Base-by-base conservation (phyloP, 2,888 invertebrate genomes). In the Tyria jacobaeae region DNA sequence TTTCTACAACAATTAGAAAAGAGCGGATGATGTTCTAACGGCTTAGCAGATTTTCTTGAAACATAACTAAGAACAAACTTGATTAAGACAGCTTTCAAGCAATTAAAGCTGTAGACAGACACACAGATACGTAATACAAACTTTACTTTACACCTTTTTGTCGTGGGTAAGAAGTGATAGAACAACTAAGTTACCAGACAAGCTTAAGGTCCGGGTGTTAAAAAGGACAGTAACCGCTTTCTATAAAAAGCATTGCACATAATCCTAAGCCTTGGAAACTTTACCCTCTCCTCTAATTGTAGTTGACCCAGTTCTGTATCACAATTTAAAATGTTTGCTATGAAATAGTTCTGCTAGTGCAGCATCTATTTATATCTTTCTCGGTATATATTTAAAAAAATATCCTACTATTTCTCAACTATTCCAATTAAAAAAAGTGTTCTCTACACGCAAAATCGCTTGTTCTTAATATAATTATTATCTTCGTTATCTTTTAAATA, bases 381-480 rank as follows among this genome's bases (percentile, higher is more conserved):
- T 44, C 44, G 44, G 21, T 44, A 21, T 12, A 12, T 44, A 12
- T 12, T 44, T 21, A 31, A 6, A 21, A 21, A 44, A 44, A 1
- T 3, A 44, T 44, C 39, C 37, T 53, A 62, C 49, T 49, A 61
- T 52, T 62, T 27, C 34, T 47, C n/a, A 63, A 58, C 59, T 55
- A 59, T 63, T 59, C 56, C 57, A 60, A 60, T 64, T 58, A 54
- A 59, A 60, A 47, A 35, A 27, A 27, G 17, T 44, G 34, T 41
- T 31, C 60, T 35, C 31, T 25, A 49, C 56, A 64, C 64, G 44
- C 39, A 57, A 53, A 67, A 73, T 68, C 51, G 57, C 54, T 67
- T 52, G 56, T 56, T 21, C 12, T 44, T 54, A 58, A 35, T 64
- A 62, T 75, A 79, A 81, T 80, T 78, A 81, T 68, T 67, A 75